Percentiles rank a stretch among this genome's conserved stretches.
Conservation (phyloP, 2,888 invertebrate species). For the Chironomus tentans region DNA sequence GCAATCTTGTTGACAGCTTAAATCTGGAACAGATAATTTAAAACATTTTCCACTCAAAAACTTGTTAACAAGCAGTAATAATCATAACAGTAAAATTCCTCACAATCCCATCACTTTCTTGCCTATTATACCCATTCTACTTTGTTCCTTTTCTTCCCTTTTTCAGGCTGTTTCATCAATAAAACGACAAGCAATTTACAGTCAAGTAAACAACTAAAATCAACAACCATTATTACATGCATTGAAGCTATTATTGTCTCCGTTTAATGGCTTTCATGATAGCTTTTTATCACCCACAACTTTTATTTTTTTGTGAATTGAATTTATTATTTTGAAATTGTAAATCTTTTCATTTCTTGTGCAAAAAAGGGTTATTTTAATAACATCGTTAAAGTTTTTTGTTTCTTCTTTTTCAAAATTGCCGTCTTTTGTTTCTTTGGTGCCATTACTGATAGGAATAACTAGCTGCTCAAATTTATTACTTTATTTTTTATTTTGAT, state of each 20-base stretch:
- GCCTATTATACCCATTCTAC: background rate
- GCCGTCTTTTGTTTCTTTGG: too few relatives aligned
- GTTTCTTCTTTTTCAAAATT: background rate
- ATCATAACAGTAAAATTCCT: background rate
- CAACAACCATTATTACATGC: background rate
- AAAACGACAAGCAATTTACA: background rate
- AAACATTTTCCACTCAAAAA: background rate
- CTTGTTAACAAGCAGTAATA: background rate
- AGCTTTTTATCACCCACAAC: constrained; percentile 9
- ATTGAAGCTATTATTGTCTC: background rate
- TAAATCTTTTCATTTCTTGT: background rate
- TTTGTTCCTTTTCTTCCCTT: background rate
- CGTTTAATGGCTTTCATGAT: constrained; percentile 7
- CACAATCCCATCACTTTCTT: too few relatives aligned
- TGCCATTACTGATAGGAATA: too few relatives aligned
- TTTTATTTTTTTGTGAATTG: background rate
- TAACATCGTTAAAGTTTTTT: background rate
- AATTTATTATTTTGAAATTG: constrained; percentile 19
- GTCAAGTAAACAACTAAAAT: background rate
- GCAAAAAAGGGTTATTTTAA: background rate
- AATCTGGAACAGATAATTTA: too few relatives aligned
- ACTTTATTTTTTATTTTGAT: too few relatives aligned
- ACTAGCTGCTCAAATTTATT: too few relatives aligned
- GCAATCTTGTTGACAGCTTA: too few relatives aligned
- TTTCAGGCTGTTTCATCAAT: background rate